Conservation (phyloP, 2,113 vertebrate genomes). For the Heterotilapia buettikoferi region DNA sequence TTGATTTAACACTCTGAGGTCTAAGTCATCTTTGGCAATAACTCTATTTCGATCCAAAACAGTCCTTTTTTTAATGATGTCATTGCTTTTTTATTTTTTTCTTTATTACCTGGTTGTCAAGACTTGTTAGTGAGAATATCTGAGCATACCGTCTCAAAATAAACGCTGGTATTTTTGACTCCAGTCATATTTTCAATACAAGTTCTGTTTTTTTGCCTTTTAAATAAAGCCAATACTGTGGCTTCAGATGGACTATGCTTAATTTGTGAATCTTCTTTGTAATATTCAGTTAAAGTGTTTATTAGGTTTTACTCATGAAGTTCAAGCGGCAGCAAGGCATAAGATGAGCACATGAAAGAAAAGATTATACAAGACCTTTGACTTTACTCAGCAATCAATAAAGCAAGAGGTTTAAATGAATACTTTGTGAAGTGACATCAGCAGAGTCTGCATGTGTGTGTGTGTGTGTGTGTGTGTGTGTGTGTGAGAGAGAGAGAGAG, state of each 20-base stretch:
- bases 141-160: background rate
- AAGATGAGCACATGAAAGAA: background rate
- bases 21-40: background rate
- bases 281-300: background rate
- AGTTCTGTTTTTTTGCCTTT: background rate
- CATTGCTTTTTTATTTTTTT: background rate
- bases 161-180: background rate
- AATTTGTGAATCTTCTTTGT: background rate
- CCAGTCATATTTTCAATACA: background rate
- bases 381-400: background rate
- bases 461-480: background rate
- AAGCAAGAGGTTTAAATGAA: background rate
- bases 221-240: background rate
- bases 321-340: background rate
- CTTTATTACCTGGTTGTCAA: background rate
- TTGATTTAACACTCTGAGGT: background rate
- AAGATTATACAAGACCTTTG: background rate
- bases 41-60: background rate
- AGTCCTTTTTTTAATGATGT: background rate
- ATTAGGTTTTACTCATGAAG: background rate
- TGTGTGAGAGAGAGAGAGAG: accelerated
- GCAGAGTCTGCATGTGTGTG: background rate
- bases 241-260: background rate
- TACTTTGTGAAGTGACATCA: background rate
- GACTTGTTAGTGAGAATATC: background rate